Conservation (phyloP, 2,888 invertebrate genomes). For the Phymatocera aterrima region DNA sequence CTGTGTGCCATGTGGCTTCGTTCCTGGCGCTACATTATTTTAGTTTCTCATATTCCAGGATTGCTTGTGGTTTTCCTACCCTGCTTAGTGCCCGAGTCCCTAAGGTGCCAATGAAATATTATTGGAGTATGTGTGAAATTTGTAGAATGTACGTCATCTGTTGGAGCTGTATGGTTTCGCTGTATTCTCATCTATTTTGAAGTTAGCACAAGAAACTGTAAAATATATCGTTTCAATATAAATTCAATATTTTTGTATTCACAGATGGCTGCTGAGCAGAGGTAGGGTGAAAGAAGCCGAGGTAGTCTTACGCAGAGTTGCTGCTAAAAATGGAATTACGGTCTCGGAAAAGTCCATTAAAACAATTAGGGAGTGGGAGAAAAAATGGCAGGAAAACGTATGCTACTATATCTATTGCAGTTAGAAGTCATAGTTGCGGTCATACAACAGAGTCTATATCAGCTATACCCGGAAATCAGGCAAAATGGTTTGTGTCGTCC, state of each 20-base stretch:
- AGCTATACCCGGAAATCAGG: too few species aligned
- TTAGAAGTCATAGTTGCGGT: background rate
- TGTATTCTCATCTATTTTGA: background rate
- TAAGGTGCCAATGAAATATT: slow-evolving; percentile 67
- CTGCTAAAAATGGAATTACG: slow-evolving; percentile 79
- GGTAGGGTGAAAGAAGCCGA: slow-evolving; percentile 78
- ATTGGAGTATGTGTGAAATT: background rate
- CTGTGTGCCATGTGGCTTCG: slow-evolving; percentile 81
- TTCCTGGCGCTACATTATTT: slow-evolving; percentile 83
- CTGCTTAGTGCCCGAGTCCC: slow-evolving; percentile 84
- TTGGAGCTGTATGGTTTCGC: background rate
- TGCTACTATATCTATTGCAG: background rate
- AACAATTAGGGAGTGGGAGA: slow-evolving; percentile 68
- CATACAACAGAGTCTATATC: background rate
- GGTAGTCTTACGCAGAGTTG: slow-evolving; percentile 79
- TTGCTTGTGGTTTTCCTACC: slow-evolving; percentile 82
- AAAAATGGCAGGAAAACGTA: slow-evolving; percentile 53
- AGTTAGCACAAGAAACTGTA: background rate
- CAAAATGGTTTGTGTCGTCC: too few species aligned
- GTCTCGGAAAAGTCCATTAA: slow-evolving; percentile 77
- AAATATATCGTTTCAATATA: background rate
- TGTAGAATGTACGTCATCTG: background rate
- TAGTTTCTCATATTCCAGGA: slow-evolving; percentile 82
- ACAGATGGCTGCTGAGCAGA: slow-evolving; percentile 84
- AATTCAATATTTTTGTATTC: background rate